Base-by-base conservation (phyloP, 35 echinoderm and acorn worm species). In the Ptychodera flava region DNA sequence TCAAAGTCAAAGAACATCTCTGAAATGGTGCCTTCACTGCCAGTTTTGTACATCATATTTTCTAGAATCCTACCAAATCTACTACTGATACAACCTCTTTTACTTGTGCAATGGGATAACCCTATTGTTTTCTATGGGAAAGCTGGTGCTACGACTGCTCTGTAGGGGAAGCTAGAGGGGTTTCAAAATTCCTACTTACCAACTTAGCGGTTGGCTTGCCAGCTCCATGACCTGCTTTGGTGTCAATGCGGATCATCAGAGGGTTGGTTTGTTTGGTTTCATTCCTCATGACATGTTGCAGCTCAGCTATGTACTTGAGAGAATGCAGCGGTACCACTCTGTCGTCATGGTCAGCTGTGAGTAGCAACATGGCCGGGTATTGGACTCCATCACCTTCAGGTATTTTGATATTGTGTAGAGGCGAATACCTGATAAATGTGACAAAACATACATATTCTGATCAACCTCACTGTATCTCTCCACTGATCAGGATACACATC, bases 181-280 rank as follows among this genome's bases (percentile, higher is more conserved):
- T n/a, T n/a, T n/a, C n/a, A n/a, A n/a, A n/a, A n/a, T n/a, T n/a
- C 29, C 22, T 76, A 82, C 91, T 89, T 83, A 97, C 95, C 80
- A 94, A 85, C 93, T 97, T 97, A 77, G 93, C 91, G 33, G 95
- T 97, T 12, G 95, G 95, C 64, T 97, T 97, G 15, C 95, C 95
- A 10, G 90, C 90, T 0, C 95, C 95, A 77, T 97, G 95, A 16
- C 95, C 95, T 22, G 92, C 88, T 78, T 94, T 93, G 16, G 95
- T 93, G 76, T 97, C 95, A 0, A 97, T 80, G 1, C 92, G 32
- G 32, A 97, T 93, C 79, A 97, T 36, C 6, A 97, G 90, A 0
- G 95, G 95, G 16, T 93, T 93, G 64, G 89, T 97, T 86, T 97
- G 95, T 33, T 90, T 88, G 0, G 27, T 35, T 0, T 76, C 36